These are phyloP conservation scores for Nesometra sesokonis DNA, from an alignment of 35 echinoderm and acorn worm species.

Conservation along the genomic window DNA sequence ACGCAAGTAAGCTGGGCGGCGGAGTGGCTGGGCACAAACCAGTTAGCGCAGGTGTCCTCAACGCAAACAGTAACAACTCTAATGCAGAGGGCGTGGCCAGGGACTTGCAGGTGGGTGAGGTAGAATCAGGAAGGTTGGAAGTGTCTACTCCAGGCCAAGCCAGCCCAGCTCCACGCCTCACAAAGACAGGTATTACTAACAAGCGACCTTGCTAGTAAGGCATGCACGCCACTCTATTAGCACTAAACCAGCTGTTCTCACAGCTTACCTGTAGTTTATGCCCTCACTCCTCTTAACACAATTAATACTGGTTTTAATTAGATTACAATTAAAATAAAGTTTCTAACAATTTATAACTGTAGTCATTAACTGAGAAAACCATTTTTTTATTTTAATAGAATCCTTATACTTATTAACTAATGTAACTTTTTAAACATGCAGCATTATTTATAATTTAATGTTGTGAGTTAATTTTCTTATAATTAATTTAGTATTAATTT, in stretches of 20 bases:
- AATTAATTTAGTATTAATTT: no score
- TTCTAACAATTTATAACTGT: no score
- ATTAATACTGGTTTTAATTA: background rate
- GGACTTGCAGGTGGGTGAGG: background rate
- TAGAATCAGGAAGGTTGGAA: background rate
- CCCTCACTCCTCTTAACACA: background rate
- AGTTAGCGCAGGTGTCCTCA: background rate
- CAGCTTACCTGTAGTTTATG: background rate
- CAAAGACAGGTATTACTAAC: background rate
- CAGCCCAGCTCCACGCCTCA: background rate
- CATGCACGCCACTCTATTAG: background rate
- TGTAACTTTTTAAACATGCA: no score
- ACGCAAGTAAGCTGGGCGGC: constrained; percentile 82
- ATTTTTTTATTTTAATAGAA: no score
- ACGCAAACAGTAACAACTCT: background rate
- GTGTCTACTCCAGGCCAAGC: background rate
- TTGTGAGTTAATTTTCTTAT: no score
- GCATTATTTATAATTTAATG: no score
- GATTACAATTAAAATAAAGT: no score
- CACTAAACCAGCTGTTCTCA: background rate
- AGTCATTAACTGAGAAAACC: no score
- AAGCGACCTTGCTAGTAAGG: background rate
- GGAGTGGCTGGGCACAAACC: constrained; percentile 14
- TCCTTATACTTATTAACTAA: no score
- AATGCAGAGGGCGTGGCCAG: background rate